Percentiles rank a stretch among this genome's conserved stretches.
Evolutionary conservation across 2,113 vertebrate genomes (phyloP).

Genomic region (Pardalotus punctatus): DNA sequence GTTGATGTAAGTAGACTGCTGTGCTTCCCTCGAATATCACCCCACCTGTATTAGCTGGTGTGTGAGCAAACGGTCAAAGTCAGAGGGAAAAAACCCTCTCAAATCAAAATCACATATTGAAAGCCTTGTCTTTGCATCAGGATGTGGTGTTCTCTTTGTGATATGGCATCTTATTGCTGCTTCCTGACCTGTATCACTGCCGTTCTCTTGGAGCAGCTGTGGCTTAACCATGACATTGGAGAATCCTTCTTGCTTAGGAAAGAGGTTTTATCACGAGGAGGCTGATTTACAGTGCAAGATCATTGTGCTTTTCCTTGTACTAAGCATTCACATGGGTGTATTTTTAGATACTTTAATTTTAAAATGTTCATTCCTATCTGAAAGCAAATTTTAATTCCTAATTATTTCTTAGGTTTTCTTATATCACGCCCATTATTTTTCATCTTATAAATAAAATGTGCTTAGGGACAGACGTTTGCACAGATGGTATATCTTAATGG

Average conservation of each 20-base stretch:
- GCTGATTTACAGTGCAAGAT: not conserved
- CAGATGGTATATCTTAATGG: conserved; percentile 30
- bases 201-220: not conserved
- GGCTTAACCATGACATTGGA: not conserved
- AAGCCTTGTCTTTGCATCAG: not conserved
- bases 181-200: not conserved
- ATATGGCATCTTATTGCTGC: not conserved
- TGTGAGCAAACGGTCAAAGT: not conserved
- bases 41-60: not conserved
- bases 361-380: not conserved
- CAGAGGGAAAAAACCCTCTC: not conserved
- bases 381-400: not conserved
- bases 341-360: conserved; percentile 41
- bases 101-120: not conserved
- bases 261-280: not conserved
- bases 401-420: conserved; percentile 12
- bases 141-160: not conserved
- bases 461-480: not conserved
- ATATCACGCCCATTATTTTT: not conserved
- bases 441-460: not conserved
- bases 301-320: not conserved
- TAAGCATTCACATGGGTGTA: not conserved
- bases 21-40: not conserved
- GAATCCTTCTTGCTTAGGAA: conserved; percentile 5
- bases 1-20: not conserved